Conservation (phyloP, 2,113 vertebrate genomes). For the Periophthalmus modestus region DNA sequence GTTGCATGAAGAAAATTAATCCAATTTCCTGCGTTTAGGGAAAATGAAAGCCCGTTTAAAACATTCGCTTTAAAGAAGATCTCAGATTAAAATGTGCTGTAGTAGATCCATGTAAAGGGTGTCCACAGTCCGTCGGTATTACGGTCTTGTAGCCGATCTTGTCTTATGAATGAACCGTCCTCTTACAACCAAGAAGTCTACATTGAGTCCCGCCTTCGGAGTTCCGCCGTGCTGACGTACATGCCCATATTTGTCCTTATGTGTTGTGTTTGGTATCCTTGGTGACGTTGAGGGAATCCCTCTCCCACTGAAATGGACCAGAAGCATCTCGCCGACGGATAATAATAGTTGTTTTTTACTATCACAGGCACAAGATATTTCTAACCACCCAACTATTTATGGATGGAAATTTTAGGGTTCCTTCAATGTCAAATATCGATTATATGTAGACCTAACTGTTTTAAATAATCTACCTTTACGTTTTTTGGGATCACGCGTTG, state of each 20-base stretch:
- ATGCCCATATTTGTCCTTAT: slow-evolving; percentile 86
- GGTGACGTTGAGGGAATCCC: slow-evolving; percentile 98
- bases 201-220: slow-evolving; percentile 79
- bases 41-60: slow-evolving; percentile 45
- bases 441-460: slow-evolving; percentile 58
- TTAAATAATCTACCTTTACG: background rate
- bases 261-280: slow-evolving; percentile 98
- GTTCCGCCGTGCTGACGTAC: slow-evolving; percentile 99
- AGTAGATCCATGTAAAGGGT: slow-evolving; percentile 75
- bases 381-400: slow-evolving; percentile 70
- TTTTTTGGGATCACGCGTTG: slow-evolving; percentile 11
- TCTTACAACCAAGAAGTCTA: slow-evolving; percentile 61
- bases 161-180: slow-evolving; percentile 89
- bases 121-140: slow-evolving; percentile 31
- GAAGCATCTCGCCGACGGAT: slow-evolving; percentile 71
- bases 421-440: background rate
- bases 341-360: slow-evolving; percentile 83
- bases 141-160: slow-evolving; percentile 65
- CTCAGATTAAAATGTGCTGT: slow-evolving; percentile 23
- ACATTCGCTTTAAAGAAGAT: slow-evolving; percentile 44
- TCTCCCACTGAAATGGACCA: slow-evolving; percentile 81
- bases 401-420: slow-evolving; percentile 63
- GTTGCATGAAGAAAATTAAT: slow-evolving; percentile 82
- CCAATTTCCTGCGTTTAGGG: slow-evolving; percentile 59
- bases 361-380: slow-evolving; percentile 73